Base-by-base conservation (phyloP, 2,888 invertebrate genomes). In the Malthinus flaveolus region DNA sequence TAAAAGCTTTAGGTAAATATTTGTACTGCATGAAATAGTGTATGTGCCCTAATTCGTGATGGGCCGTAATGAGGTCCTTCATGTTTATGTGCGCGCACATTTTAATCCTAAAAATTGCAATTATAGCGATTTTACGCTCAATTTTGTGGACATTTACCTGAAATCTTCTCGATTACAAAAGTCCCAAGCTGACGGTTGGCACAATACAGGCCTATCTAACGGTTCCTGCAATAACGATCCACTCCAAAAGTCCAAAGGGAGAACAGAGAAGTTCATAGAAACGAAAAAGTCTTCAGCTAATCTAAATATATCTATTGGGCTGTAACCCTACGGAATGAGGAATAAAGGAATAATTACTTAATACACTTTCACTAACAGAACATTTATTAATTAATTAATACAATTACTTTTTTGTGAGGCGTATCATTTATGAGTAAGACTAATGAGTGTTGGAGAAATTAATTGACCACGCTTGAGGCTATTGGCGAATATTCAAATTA, bases 181-280 rank as follows among this genome's bases (percentile, higher is more conserved):
- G 79, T 95, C 95, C 92, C 95, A 95, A 0, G 95, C 94, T 0
- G 95, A 93, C 0, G 95, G 93, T 69, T 95, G 93, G 75, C 96
- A 96, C 50, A 93, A 84, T 0, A 92, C 83, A 8, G 88, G 86
- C 7, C 91, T 80, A 69, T 91, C 90, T 0, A 85, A 78, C 0
- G 92, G 92, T 75, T 94, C 90, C 67, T 90, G 88, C 37, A 96
- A 80, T 32, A 96, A 83, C 4, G 95, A 95, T 62, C 90, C 86
- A 0, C 86, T 84, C 93, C 95, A 96, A 80, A 96, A 96, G 71
- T 91, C 89, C 1, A 87, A 85, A 0, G 95, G 93, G 82, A 96
- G 84, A 1, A 87, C 87, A 0, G 89, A 89, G 84, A 96, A 86
- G 74, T 95, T 95, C 73, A 96, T 83, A 0, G 94, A 94, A 0